Evolutionary conservation across 1,140 invertebrate species (phyloP).

Genomic region (Penaeus japonicus): DNA sequence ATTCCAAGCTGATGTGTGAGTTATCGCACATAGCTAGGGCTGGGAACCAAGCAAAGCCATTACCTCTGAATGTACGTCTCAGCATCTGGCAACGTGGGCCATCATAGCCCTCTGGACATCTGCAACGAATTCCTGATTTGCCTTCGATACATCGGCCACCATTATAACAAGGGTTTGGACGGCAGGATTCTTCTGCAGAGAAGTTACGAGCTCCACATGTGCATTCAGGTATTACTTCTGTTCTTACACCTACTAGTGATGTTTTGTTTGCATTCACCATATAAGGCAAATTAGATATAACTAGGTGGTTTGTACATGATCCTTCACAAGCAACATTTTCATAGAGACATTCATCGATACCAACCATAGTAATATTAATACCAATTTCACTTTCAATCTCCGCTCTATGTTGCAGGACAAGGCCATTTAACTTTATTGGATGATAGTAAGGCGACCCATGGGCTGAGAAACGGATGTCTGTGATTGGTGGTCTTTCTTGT

Average conservation of each 20-base stretch:
- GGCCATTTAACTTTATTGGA: constrained; percentile 90
- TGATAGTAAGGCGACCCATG: constrained; percentile 97
- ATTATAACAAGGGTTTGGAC: constrained; percentile 90
- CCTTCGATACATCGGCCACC: constrained; percentile 90
- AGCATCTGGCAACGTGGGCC: constrained; percentile 96
- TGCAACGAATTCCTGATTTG: constrained; percentile 73
- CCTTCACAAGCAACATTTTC: constrained; percentile 95
- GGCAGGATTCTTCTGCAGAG: constrained; percentile 86
- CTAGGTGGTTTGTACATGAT: constrained; percentile 91
- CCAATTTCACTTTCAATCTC: constrained; percentile 91
- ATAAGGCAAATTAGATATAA: constrained; percentile 87
- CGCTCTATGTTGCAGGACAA: constrained; percentile 82
- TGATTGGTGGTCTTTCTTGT: constrained; percentile 84
- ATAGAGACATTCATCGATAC: constrained; percentile 95
- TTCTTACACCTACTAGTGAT: constrained; percentile 88
- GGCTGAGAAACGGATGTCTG: constrained; percentile 92
- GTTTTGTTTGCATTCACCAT: constrained; percentile 98
- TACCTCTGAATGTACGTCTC: constrained; percentile 88
- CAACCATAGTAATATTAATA: constrained; percentile 96
- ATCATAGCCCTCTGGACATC: constrained; percentile 88
- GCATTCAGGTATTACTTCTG: constrained; percentile 84
- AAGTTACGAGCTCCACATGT: constrained; percentile 92
- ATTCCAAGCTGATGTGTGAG: constrained; percentile 93
- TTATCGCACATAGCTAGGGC: constrained; percentile 94
- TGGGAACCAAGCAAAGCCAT: constrained; percentile 95